Base-by-base conservation (phyloP, 2,888 invertebrate genomes). In the Xanthostigma xanthostigma region DNA sequence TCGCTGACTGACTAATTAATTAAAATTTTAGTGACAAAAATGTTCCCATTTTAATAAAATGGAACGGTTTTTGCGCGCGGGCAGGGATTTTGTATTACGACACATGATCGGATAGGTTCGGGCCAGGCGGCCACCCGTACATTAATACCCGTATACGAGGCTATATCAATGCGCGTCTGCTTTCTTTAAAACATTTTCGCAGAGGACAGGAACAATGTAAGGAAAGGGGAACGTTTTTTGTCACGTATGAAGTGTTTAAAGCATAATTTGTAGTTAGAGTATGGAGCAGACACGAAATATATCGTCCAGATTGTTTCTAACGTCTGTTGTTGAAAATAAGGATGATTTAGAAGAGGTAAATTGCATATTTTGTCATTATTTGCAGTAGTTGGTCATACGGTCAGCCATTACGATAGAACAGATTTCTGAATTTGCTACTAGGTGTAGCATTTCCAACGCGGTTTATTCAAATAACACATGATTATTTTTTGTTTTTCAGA, bases 311-410 rank as follows among this genome's bases (percentile, higher is more conserved):
- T 75, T 89, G 71, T 86, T 88, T 73, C 74, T 80, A 73, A 82
- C 81, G 68, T 80, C 84, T 65, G 76, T 80, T 65, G 82, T 89
- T 68, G 89, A 89, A 77, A 81, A 80, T 74, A 86, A 83, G 80
- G 89, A 89, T 75, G 89, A 90, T 70, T 77, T 84, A 68, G 89
- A 89, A 69, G 89, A 89, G 87, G 89, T 89, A 82, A 76, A 67
- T 65, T 64, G 62, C 67, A 71, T 66, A 65, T 62, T 66, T 71
- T 64, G 59, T 55, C 57, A 58, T 64, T 61, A 60, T 63, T 64
- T 60, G 59, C 60, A 60, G 63, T 64, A 60, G 63, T 68, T 68
- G 69, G 69, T 67, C 66, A 68, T 68, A 70, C 64, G 66, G 67
- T 64, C 72, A 68, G 72, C 72, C 72, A 74, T 72, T 66, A 64